phyloP scores from a whole-genome alignment of 2,888 invertebrate genomes.

The Coleophora flavipennella region DNA sequence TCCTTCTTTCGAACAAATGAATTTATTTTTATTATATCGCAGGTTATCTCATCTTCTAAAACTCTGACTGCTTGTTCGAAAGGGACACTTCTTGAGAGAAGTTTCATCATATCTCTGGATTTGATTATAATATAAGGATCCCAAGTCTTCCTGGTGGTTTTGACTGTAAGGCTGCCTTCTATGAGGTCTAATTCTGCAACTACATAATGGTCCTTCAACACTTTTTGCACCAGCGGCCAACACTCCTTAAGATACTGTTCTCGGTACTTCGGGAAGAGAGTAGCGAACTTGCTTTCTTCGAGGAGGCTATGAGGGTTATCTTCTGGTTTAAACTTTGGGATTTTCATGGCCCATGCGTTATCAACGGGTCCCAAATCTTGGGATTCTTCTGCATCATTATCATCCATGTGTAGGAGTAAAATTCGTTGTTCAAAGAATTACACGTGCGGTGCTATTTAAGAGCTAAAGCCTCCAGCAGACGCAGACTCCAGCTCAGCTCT shows the following conservation, averaged over 20 bases:
- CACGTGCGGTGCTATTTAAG: too few relatives aligned
- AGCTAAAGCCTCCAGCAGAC: too few relatives aligned
- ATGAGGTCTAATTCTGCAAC: slow-evolving; percentile 92
- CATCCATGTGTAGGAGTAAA: too few relatives aligned
- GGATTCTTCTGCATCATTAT: slow-evolving; percentile 16
- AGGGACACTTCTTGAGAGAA: slow-evolving; percentile 96
- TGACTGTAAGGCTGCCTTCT: slow-evolving; percentile 95
- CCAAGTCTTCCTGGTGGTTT: slow-evolving; percentile 97
- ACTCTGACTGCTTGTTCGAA: slow-evolving; percentile 94
- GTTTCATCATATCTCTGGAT: slow-evolving; percentile 95
- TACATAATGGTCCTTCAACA: slow-evolving; percentile 83
- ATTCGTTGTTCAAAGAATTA: too few relatives aligned
- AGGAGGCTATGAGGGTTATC: slow-evolving; percentile 91
- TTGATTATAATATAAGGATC: slow-evolving; percentile 98
- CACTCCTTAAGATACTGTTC: slow-evolving; percentile 96
- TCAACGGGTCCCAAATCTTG: slow-evolving; percentile 75
- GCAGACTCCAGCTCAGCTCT: too few relatives aligned
- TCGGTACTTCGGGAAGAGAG: slow-evolving; percentile 96
- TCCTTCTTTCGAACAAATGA: slow-evolving; percentile 91
- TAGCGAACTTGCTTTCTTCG: slow-evolving; percentile 97
- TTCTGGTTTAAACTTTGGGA: slow-evolving; percentile 88
- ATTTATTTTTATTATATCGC: slow-evolving; percentile 97
- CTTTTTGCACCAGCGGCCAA: slow-evolving; percentile 95
- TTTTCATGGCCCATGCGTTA: slow-evolving; percentile 89
- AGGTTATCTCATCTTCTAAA: slow-evolving; percentile 90